These are phyloP conservation scores for Percina caprodes DNA, from an alignment of 2,113 vertebrate genomes.

Conservation along the genomic window DNA sequence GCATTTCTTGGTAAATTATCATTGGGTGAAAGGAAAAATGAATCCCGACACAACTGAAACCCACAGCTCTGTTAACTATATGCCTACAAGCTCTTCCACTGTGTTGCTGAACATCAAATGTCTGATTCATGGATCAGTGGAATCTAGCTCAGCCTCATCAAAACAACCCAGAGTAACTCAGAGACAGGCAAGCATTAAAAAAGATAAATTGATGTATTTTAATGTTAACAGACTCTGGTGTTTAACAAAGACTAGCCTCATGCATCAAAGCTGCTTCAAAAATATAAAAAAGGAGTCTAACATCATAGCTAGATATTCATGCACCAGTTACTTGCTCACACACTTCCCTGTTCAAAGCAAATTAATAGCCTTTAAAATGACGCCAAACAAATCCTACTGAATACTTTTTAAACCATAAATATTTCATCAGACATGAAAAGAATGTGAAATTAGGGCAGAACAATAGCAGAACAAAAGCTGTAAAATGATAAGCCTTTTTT, in stretches of 20 bases:
- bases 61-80: slow-evolving; percentile 2
- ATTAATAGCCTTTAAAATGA: slow-evolving; percentile 44
- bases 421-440: slow-evolving; percentile 49
- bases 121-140: slow-evolving; percentile 12
- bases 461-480: slow-evolving; percentile 38
- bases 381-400: slow-evolving; percentile 29
- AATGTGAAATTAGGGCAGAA: slow-evolving; percentile 49
- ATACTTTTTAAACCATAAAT: slow-evolving; percentile 45
- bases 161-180: slow-evolving; percentile 17
- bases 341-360: slow-evolving; percentile 43
- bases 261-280: slow-evolving; percentile 30
- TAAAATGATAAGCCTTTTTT: slow-evolving; percentile 36
- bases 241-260: slow-evolving; percentile 3
- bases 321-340: slow-evolving; percentile 32
- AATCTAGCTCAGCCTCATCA: slow-evolving; percentile 13
- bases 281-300: slow-evolving; percentile 35
- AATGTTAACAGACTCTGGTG: slow-evolving; percentile 20
- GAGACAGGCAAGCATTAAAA: slow-evolving; percentile 9
- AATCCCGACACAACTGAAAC: slow-evolving; percentile 11
- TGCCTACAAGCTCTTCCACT: background rate
- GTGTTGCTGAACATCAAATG: slow-evolving; percentile 14
- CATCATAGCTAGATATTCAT: slow-evolving; percentile 42
- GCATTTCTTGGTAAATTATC: slow-evolving; percentile 22
- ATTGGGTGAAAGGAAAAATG: slow-evolving; percentile 24
- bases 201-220: slow-evolving; percentile 18